Conservation (phyloP, 2,113 vertebrate species). For the Perca fluviatilis region DNA sequence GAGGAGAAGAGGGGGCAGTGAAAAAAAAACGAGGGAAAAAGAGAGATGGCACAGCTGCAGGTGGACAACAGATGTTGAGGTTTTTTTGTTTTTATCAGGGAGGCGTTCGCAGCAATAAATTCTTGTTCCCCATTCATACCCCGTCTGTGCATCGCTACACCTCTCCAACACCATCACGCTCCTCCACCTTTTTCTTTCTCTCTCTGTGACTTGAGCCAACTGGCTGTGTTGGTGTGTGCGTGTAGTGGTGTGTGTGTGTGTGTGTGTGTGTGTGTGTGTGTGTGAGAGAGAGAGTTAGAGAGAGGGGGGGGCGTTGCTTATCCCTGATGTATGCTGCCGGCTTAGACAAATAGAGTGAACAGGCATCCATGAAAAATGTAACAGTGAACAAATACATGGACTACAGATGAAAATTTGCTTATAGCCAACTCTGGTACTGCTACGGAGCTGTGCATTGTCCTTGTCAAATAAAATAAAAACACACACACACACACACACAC, state of each 20-base stretch:
- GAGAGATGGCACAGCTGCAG: constrained; percentile 76
- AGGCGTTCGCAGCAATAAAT: constrained; percentile 52
- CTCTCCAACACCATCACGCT: constrained; percentile 52
- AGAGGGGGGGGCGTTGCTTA: constrained; percentile 12
- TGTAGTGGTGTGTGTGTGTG: constrained; percentile 2
- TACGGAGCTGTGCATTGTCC: too few species aligned
- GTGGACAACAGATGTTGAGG: constrained; percentile 79
- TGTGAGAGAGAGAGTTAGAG: neutral
- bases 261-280: neutral
- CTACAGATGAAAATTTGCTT: too few species aligned
- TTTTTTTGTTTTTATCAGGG: constrained; percentile 26
- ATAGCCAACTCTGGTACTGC: too few species aligned
- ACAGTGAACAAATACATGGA: constrained; percentile 2
- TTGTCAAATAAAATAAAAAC: too few species aligned
- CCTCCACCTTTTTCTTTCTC: constrained; percentile 51
- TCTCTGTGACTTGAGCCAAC: constrained; percentile 76
- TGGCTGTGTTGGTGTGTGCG: constrained; percentile 40
- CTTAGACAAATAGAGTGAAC: constrained; percentile 45
- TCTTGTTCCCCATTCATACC: constrained; percentile 52
- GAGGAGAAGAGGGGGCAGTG: constrained; percentile 26
- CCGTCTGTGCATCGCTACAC: constrained; percentile 59
- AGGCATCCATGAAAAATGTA: constrained; percentile 40
- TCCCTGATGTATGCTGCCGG: constrained; percentile 28
- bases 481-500: too few species aligned
- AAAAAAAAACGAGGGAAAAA: constrained; percentile 5